phyloP scores from a whole-genome alignment of 2,113 vertebrate genomes.

The Syrrhaptes paradoxus region DNA sequence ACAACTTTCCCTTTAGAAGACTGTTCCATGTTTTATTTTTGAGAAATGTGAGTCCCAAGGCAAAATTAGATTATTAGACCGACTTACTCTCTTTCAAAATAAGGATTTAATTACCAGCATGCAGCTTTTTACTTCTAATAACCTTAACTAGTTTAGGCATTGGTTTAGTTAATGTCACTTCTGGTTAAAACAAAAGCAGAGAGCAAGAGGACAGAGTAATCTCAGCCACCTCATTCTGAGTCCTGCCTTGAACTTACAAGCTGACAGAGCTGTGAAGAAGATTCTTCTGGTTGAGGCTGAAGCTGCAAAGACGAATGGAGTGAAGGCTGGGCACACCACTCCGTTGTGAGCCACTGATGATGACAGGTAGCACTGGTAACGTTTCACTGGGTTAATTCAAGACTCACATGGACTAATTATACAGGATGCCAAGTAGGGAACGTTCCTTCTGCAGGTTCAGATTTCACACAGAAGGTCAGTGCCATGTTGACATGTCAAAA shows the following conservation, averaged over 20 bases:
- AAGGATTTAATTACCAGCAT: not conserved
- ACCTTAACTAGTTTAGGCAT: not conserved
- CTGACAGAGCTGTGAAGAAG: not conserved
- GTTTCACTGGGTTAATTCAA: not conserved
- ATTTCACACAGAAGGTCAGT: not conserved
- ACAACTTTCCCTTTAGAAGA: constrained; percentile 5
- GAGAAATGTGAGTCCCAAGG: not conserved
- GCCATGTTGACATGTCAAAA: not conserved
- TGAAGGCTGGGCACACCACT: not conserved
- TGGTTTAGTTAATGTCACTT: not conserved
- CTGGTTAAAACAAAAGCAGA: not conserved
- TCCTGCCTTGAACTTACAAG: not conserved
- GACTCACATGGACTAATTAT: not conserved
- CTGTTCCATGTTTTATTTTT: not conserved
- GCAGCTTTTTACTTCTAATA: not conserved
- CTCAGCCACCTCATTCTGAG: not conserved
- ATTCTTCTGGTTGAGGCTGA: not conserved
- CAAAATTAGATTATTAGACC: constrained; percentile 17
- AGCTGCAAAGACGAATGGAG: not conserved
- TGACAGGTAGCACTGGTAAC: not conserved
- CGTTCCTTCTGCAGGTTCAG: not conserved
- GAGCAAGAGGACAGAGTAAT: not conserved
- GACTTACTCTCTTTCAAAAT: not conserved
- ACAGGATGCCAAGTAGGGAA: not conserved
- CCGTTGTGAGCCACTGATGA: rapidly evolving